Percentiles rank a stretch among this genome's conserved stretches.
Conservation (phyloP, 2,888 invertebrate species). For the Cataglyphis altisquamis region DNA sequence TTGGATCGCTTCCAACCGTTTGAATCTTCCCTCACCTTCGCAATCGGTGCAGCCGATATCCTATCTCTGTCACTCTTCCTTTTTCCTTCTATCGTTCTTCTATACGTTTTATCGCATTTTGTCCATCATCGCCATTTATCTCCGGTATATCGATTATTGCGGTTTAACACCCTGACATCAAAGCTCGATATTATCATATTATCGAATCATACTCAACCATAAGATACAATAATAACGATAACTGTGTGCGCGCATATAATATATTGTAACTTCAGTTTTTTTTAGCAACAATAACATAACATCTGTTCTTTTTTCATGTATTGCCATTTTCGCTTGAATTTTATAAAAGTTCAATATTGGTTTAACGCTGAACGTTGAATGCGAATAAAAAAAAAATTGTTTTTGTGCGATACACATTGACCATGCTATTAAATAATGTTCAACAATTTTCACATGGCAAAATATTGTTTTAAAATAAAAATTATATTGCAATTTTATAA, state of each 20-base stretch:
- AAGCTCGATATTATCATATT: constrained; percentile 7
- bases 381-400: constrained; percentile 19
- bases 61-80: constrained; percentile 49
- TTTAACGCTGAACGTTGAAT: constrained; percentile 19
- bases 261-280: not conserved
- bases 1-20: constrained; percentile 74
- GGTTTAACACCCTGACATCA: constrained; percentile 1
- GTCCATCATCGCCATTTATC: constrained; percentile 37
- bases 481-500: not conserved
- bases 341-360: constrained; percentile 47
- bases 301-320: constrained; percentile 24
- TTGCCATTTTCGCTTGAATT: constrained; percentile 23
- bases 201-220: not conserved
- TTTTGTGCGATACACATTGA: not conserved
- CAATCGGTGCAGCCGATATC: constrained; percentile 57
- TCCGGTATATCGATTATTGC: not conserved
- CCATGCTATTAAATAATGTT: not conserved
- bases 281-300: not conserved
- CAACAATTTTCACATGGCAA: not conserved
- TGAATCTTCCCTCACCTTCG: constrained; percentile 58
- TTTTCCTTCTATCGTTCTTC: constrained; percentile 41
- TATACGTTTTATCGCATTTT: constrained; percentile 39
- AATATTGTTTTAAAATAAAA: not conserved
- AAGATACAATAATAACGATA: not conserved
- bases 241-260: not conserved